These are phyloP conservation scores for Maniola jurtina DNA, from an alignment of 1,140 invertebrate species.

Conservation along the genomic window DNA sequence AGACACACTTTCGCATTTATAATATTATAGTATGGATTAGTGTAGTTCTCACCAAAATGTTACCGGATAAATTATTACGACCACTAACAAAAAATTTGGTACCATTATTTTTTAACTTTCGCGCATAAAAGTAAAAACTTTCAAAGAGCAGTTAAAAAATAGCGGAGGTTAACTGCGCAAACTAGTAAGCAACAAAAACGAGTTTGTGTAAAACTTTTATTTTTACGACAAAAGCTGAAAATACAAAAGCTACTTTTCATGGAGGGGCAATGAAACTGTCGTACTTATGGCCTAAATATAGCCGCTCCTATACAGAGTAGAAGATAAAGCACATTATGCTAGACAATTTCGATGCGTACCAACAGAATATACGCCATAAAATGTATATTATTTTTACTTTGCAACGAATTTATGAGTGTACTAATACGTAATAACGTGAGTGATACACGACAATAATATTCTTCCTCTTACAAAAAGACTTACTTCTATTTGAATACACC, in stretches of 20 bases:
- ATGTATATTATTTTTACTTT: neutral
- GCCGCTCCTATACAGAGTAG: slow-evolving; percentile 6
- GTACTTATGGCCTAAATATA: slow-evolving; percentile 21
- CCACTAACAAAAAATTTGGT: neutral
- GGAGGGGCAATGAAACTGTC: slow-evolving; percentile 24
- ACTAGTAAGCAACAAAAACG: slow-evolving; percentile 14
- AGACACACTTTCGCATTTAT: no score
- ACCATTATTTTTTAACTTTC: neutral
- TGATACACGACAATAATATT: neutral
- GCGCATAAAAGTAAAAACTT: slow-evolving; percentile 5
- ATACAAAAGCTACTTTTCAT: slow-evolving; percentile 19
- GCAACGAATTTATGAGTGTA: neutral
- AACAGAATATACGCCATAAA: neutral
- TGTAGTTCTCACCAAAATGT: neutral
- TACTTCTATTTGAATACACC: neutral
- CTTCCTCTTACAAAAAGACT: neutral
- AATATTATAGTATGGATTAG: no score
- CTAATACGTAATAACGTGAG: neutral
- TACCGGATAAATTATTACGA: neutral
- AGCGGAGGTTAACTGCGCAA: slow-evolving; percentile 3
- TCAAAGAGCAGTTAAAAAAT: slow-evolving; percentile 10
- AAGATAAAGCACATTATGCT: neutral
- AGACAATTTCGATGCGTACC: slow-evolving; percentile 1
- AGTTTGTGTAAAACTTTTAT: slow-evolving; percentile 18
- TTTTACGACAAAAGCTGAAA: slow-evolving; percentile 21